Evolutionary conservation across 2,113 vertebrate genomes (phyloP), one percentile per base, ranked within the genome.

Genomic region (Semicossyphus pulcher): DNA sequence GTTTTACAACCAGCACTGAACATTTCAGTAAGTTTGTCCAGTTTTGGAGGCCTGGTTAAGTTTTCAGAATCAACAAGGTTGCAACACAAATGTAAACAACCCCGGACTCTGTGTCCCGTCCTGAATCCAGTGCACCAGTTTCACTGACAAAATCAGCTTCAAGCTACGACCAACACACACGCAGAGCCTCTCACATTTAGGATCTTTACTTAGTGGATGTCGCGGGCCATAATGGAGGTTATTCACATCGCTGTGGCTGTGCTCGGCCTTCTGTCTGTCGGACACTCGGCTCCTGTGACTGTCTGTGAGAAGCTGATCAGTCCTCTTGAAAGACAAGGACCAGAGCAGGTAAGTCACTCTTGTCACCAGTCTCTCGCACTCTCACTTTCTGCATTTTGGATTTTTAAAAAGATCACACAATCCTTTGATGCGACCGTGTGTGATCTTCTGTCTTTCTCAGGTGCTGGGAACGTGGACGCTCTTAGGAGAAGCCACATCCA

Each of bases 391-490:
- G 7, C 1, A 12, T 48, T 6, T 21, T 34, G 18, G 21, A 23
- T 12, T 1, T 12, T 7, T n/a, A 15, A 44, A 39, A 7, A 12
- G 4, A 12, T 14, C 10, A 39, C 37, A 39, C 37, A 39, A 1
- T 29, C 21, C 21, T 11, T 41, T 14, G 4, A 36, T n/a, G 11
- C 20, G 3, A 48, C 8, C 10, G 18, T 18, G 3, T 23, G 10
- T 60, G 18, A 31, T 72, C 21, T 29, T 8, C 6, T 0, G 6
- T 72, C 10, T 65, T 8, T 72, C 81, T 25, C 64, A 90, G 87
- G 47, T 91, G 20, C n/a, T 88, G 26, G 88, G 87, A 1, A 85
- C 31, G 36, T 91, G 88, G 88, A 81, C 9, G 1, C 1, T 5
- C 12, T 2, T 78, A 7, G 81, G 3, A n/a, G 85, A 87, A 7